phyloP scores from a whole-genome alignment of 1,140 invertebrate species.

The Armadillidium nasatum region DNA sequence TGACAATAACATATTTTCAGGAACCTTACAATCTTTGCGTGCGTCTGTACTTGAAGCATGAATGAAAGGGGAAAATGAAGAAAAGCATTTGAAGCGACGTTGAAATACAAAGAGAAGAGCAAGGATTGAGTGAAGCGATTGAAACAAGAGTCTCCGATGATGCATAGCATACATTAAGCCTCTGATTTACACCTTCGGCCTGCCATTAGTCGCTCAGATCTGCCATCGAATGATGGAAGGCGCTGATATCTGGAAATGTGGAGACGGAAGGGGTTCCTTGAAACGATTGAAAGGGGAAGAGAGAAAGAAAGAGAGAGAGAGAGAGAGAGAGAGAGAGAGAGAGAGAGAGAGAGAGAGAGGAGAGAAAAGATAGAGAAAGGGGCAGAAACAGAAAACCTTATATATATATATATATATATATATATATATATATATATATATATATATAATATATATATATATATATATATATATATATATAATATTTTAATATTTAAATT shows the following conservation, averaged over 20 bases:
- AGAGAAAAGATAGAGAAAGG: background rate
- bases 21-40: too few relatives aligned
- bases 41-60: too few relatives aligned
- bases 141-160: background rate
- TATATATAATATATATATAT: background rate
- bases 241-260: background rate
- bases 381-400: too few relatives aligned
- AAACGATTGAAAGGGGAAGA: background rate
- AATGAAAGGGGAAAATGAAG: too few relatives aligned
- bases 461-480: too few relatives aligned
- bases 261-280: background rate
- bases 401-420: conserved; percentile 13
- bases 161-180: conserved; percentile 9
- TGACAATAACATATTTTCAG: too few relatives aligned
- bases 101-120: too few relatives aligned
- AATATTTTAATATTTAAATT: too few relatives aligned
- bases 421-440: background rate
- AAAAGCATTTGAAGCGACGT: too few relatives aligned
- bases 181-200: conserved; percentile 2
- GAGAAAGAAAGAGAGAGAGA: background rate
- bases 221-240: conserved; percentile 11
- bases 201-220: conserved; percentile 8
- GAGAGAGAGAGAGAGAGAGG: background rate
- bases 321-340: background rate
- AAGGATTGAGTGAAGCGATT: too few relatives aligned